phyloP scores from a whole-genome alignment of 1,140 invertebrate genomes.

The Euschistus heros region DNA sequence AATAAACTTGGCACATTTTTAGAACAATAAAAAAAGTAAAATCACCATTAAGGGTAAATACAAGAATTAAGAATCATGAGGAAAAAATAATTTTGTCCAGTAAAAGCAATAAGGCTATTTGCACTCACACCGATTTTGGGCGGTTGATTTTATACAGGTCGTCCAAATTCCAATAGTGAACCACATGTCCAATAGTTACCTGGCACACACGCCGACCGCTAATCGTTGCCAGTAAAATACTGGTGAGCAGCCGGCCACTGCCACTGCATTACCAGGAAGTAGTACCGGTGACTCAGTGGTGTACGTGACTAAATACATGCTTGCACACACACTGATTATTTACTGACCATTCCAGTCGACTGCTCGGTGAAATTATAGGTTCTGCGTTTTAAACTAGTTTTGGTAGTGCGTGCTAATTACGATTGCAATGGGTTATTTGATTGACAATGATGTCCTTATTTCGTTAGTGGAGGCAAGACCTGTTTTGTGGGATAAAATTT shows the following conservation, averaged over 20 bases:
- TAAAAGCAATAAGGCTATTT: too few species aligned
- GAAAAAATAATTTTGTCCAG: too few species aligned
- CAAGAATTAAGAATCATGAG: too few species aligned
- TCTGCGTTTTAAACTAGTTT: not conserved
- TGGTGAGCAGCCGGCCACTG: not conserved
- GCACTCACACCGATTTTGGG: too few species aligned
- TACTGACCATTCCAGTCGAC: not conserved
- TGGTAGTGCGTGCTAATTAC: not conserved
- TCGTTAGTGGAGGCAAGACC: constrained; percentile 20
- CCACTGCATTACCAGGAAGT: not conserved
- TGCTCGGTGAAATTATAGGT: not conserved
- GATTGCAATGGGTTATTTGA: constrained; percentile 20
- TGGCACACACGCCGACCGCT: not conserved
- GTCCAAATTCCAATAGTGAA: too few species aligned
- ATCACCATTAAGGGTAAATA: too few species aligned
- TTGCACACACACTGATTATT: not conserved
- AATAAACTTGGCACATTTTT: too few species aligned
- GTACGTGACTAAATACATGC: not conserved
- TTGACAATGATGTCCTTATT: constrained; percentile 30
- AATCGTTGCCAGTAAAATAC: not conserved
- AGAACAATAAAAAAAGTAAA: too few species aligned
- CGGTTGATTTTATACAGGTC: too few species aligned
- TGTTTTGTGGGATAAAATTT: constrained; percentile 24
- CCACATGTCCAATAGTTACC: too few species aligned
- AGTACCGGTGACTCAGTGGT: not conserved